Conservation (phyloP, 2,888 invertebrate species). For the Tipula vernalis region DNA sequence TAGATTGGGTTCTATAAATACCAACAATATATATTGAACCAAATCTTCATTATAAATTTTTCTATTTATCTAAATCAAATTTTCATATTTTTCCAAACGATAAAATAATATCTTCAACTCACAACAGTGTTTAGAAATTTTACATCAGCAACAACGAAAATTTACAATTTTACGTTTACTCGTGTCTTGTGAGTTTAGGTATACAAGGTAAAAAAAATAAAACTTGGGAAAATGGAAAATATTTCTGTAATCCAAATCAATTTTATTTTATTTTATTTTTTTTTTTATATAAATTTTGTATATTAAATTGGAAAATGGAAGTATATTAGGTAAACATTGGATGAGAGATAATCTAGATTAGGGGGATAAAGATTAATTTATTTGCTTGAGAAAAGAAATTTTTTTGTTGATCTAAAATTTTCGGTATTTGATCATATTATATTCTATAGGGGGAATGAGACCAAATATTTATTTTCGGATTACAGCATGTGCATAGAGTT, state of each 20-base stretch:
- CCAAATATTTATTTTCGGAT: neutral
- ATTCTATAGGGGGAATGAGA: neutral
- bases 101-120: neutral
- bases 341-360: neutral
- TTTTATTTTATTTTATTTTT: neutral
- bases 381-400: neutral
- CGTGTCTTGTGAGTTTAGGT: neutral
- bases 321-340: conserved; percentile 4
- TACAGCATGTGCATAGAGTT: neutral
- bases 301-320: neutral
- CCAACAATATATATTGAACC: too few species aligned
- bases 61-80: neutral
- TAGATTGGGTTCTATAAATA: too few species aligned
- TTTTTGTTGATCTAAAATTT: neutral
- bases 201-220: neutral
- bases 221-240: neutral
- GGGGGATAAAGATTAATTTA: neutral
- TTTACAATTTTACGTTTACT: neutral
- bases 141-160: neutral
- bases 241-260: neutral
- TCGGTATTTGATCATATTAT: neutral
- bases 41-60: neutral
- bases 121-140: neutral
- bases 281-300: neutral
- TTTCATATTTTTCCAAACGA: neutral